These are phyloP conservation scores for Sylvicola fuscatus DNA, from an alignment of 2,888 invertebrate species.

Conservation along the genomic window DNA sequence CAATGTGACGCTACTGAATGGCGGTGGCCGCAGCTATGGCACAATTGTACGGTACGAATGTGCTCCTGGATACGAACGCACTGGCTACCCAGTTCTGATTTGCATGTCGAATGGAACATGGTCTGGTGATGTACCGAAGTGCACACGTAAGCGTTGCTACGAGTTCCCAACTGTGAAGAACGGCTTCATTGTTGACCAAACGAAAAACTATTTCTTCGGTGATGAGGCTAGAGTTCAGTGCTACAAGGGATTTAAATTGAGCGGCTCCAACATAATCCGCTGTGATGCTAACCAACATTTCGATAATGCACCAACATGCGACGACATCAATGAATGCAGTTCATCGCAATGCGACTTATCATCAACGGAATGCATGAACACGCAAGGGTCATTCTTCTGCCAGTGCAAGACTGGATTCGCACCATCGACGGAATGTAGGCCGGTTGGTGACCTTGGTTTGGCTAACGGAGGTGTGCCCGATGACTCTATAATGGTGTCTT, in stretches of 20 bases:
- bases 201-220: conserved; percentile 58
- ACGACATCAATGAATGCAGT: conserved; percentile 80
- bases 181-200: conserved; percentile 65
- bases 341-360: conserved; percentile 77
- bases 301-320: conserved; percentile 66
- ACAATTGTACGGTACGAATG: conserved; percentile 85
- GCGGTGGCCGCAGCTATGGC: conserved; percentile 80
- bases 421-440: conserved; percentile 72
- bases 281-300: conserved; percentile 74
- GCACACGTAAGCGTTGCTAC: conserved; percentile 38
- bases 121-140: conserved; percentile 79
- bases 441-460: conserved; percentile 68
- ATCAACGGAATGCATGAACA: conserved; percentile 79
- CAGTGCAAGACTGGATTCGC: conserved; percentile 68
- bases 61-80: conserved; percentile 73
- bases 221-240: conserved; percentile 87
- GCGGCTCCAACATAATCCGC: conserved; percentile 61
- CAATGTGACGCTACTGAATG: conserved; percentile 68
- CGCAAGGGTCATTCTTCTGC: conserved; percentile 73
- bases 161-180: conserved; percentile 65
- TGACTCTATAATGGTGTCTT: conserved; percentile 69
- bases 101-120: conserved; percentile 94
- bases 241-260: conserved; percentile 71
- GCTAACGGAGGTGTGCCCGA: conserved; percentile 74
- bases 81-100: conserved; percentile 72